A percentile compares a stretch with the other conserved stretches of the same genome.
Conservation (phyloP, 2,797 vertebrate genomes). For the Caiman crocodilus region DNA sequence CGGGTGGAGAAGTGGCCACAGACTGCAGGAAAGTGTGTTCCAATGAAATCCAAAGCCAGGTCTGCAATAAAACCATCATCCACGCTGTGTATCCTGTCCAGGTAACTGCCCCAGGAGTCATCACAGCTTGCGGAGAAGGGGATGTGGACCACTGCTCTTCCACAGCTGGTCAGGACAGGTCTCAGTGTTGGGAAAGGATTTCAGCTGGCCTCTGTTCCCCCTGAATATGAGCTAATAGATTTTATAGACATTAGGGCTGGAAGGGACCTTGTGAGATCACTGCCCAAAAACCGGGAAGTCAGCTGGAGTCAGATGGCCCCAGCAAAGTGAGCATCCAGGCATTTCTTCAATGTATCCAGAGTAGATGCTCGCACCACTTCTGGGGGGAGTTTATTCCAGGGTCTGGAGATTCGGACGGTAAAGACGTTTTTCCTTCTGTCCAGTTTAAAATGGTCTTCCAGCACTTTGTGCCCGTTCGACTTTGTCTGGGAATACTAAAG, state of each 20-base stretch:
- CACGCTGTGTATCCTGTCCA: background rate
- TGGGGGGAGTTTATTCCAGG: too few species aligned
- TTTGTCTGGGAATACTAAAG: background rate
- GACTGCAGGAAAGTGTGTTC: constrained; percentile 12
- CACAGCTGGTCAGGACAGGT: background rate
- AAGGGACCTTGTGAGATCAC: too few species aligned
- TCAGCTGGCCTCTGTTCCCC: background rate
- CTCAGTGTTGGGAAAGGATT: background rate
- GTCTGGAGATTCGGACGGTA: too few species aligned
- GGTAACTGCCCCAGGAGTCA: background rate
- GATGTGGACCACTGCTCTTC: background rate
- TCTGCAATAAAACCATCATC: constrained; percentile 17
- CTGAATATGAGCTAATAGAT: background rate
- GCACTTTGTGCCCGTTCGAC: too few species aligned
- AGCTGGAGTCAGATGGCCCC: too few species aligned
- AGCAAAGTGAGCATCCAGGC: too few species aligned
- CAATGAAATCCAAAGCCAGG: background rate
- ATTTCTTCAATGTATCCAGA: too few species aligned
- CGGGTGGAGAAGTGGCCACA: background rate
- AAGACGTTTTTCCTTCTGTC: too few species aligned
- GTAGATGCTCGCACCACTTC: too few species aligned
- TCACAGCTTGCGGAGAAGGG: too few species aligned
- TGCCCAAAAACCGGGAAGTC: background rate
- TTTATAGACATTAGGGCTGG: too few species aligned
- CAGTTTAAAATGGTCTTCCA: too few species aligned